These are phyloP conservation scores for Lasioglossum malachurum DNA, from an alignment of 2,888 invertebrate genomes.

Conservation along the genomic window DNA sequence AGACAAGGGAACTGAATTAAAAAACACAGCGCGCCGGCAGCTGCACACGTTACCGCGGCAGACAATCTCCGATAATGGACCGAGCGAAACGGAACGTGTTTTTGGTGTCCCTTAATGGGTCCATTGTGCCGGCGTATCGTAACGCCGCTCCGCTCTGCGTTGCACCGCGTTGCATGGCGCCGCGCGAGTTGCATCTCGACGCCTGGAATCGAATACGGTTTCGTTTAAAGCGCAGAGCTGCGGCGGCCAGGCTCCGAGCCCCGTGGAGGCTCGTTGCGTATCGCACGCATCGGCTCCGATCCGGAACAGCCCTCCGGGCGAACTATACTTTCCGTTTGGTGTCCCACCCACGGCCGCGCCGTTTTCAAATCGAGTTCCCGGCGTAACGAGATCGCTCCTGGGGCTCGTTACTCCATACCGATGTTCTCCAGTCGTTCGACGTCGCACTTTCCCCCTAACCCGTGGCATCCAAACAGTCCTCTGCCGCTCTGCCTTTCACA, in stretches of 20 bases:
- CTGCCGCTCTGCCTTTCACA: not conserved
- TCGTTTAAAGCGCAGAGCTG: conserved; percentile 50
- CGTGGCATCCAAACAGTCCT: not conserved
- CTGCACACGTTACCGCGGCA: conserved; percentile 6
- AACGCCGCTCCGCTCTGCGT: conserved; percentile 13
- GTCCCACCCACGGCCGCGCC: not conserved
- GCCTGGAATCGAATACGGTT: conserved; percentile 41
- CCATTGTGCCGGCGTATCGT: conserved; percentile 58
- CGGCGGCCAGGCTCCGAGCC: conserved; percentile 8
- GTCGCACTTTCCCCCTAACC: not conserved
- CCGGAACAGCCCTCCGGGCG: conserved; percentile 25
- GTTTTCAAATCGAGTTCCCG: conserved; percentile 46
- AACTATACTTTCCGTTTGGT: conserved; percentile 41
- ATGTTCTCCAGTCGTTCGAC: conserved; percentile 22
- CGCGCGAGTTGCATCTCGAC: not conserved
- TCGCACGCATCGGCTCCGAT: conserved; percentile 37
- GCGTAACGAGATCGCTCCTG: conserved; percentile 52
- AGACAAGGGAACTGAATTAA: conserved; percentile 40
- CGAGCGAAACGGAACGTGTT: conserved; percentile 61
- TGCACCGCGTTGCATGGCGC: not conserved
- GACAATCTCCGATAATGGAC: conserved; percentile 64
- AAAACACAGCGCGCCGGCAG: conserved; percentile 28
- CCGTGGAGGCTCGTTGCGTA: conserved; percentile 52
- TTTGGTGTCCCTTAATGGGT: conserved; percentile 58
- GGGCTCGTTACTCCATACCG: conserved; percentile 47